phyloP scores from a whole-genome alignment of 2,888 invertebrate species.

The Agrotis segetum region DNA sequence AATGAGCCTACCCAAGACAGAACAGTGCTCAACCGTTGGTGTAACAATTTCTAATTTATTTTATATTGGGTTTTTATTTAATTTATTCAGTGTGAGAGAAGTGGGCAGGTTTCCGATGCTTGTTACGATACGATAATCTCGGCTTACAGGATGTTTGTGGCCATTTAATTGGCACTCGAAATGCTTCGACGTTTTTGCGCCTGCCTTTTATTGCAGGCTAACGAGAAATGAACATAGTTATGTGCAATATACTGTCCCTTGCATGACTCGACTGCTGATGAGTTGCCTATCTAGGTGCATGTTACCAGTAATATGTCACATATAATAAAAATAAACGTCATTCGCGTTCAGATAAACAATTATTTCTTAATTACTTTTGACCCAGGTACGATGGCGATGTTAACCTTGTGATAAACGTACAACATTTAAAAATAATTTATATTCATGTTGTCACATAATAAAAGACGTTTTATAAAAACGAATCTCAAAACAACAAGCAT shows the following conservation, averaged over 20 bases:
- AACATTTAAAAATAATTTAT: background rate
- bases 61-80: conserved; percentile 88
- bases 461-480: background rate
- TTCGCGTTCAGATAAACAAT: background rate
- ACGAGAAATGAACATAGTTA: conserved; percentile 77
- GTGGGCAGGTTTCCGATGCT: conserved; percentile 87
- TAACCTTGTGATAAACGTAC: background rate
- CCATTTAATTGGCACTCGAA: conserved; percentile 89
- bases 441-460: background rate
- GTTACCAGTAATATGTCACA: conserved; percentile 50
- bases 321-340: conserved; percentile 37
- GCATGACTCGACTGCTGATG: conserved; percentile 65
- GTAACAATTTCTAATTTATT: conserved; percentile 86
- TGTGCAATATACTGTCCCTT: conserved; percentile 68
- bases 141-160: conserved; percentile 89
- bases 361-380: conserved; percentile 27
- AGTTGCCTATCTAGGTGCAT: conserved; percentile 48
- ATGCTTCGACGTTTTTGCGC: conserved; percentile 82
- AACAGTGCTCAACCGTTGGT: conserved; percentile 68
- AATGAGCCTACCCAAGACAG: conserved; percentile 78
- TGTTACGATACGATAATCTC: conserved; percentile 90
- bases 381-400: background rate
- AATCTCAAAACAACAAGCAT: background rate
- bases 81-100: conserved; percentile 89
- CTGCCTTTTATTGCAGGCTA: conserved; percentile 82